Percentiles rank a stretch among this genome's conserved stretches.
These are phyloP conservation scores for zebrafish (Danio rerio) DNA, from an alignment of 2,113 vertebrate genomes.

Conservation along the genomic window GRCz12tu NC_133188.1:27434501-27435000, in stretches of 20 bases:
- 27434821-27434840: not conserved
- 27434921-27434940: slow-evolving; percentile 5
- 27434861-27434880: not conserved
- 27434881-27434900: slow-evolving; percentile 19
- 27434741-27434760: not conserved
- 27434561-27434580: too few species aligned
- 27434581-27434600: too few species aligned
- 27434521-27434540: too few species aligned
- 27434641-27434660: slow-evolving; percentile 8
- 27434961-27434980: not conserved
- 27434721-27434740: slow-evolving; percentile 7
- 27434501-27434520: too few species aligned
- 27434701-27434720: not conserved
- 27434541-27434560: too few species aligned
- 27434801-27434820: slow-evolving; percentile 20
- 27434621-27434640: slow-evolving; percentile 6
- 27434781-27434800: not conserved
- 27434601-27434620: not conserved
- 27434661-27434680: not conserved
- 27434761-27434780: slow-evolving; percentile 8
- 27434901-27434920: slow-evolving; percentile 3
- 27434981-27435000: slow-evolving; percentile 43
- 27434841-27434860: not conserved
- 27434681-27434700: slow-evolving; percentile 11
- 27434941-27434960: slow-evolving; percentile 10